Base-by-base conservation (phyloP, 1,140 invertebrate genomes). In the Drosophila bocki region DNA sequence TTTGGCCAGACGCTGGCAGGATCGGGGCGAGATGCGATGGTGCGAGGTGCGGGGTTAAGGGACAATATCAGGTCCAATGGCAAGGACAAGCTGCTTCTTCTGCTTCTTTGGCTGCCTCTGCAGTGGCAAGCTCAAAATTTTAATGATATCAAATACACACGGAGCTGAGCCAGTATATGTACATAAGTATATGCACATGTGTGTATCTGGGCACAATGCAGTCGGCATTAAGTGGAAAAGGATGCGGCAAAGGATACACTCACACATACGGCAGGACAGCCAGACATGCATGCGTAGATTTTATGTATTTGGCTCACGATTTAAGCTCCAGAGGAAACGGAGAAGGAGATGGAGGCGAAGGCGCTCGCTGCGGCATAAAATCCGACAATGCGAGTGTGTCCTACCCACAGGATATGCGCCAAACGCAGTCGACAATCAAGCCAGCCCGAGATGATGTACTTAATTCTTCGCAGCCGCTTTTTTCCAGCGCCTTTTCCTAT, bases 261-360 rank as follows among this genome's bases (percentile, higher is more conserved):
- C 58, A 29, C 56, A 45, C 60, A 48, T 29, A n/a, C 26, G 11
- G 7, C 26, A 12, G 9, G 47, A 29, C 22, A 29, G 44, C n/a
- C 58, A 58, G 63, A 60, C 72, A 58, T 75, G 61, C 44, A 41
- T 78, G 84, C 80, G 69, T 87, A 80, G 44, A 68, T 88, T 80
- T 78, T 87, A 84, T 88, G 84, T 84, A 87, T 87, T 87, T 88
- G 84, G 80, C 84, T 84, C 84, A 87, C 84, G 85, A 87, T 71
- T 88, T 78, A 72, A 78, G 80, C 80, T 68, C 37, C 59, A 51
- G 15, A 56, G 62, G 22, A 68, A 47, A 15, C 42, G 48, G 12
- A 50, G 45, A 37, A 51, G 13, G 54, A 33, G 60, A 29, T 9
- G 32, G 19, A 48, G 60, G 54, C 17, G 69, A 71, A 84, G 83